Evolutionary conservation across 2,888 invertebrate genomes (phyloP).

Genomic region (Drosophila mimica): DNA sequence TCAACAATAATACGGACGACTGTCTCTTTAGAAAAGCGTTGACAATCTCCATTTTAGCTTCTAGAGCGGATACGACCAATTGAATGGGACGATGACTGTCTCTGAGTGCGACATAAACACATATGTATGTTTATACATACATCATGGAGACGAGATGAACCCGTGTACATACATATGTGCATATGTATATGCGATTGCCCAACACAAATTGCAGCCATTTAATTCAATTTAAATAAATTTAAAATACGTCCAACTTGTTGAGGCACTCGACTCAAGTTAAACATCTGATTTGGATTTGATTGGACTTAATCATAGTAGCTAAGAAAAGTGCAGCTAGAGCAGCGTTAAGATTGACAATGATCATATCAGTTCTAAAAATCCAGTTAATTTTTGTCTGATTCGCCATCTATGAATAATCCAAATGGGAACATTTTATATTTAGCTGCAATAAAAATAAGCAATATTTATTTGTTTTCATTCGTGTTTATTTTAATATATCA

Average conservation of each 20-base stretch:
- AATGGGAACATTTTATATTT: background rate
- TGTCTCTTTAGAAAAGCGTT: slow-evolving; percentile 39
- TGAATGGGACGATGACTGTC: slow-evolving; percentile 70
- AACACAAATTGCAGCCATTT: slow-evolving; percentile 78
- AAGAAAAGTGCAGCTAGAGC: slow-evolving; percentile 21
- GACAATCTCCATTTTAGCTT: slow-evolving; percentile 80
- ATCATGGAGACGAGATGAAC: slow-evolving; percentile 38
- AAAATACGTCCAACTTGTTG: slow-evolving; percentile 75
- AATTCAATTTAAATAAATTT: slow-evolving; percentile 81
- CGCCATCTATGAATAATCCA: background rate
- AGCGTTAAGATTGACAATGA: background rate
- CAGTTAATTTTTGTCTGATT: background rate
- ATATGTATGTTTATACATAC: slow-evolving; percentile 1
- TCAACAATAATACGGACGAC: slow-evolving; percentile 23
- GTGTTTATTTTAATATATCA: background rate
- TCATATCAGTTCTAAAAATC: background rate
- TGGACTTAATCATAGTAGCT: slow-evolving; percentile 53
- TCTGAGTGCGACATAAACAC: slow-evolving; percentile 38
- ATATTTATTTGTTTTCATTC: background rate
- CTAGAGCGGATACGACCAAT: slow-evolving; percentile 82
- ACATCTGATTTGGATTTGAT: slow-evolving; percentile 53
- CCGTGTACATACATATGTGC: slow-evolving; percentile 8
- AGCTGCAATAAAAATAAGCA: background rate
- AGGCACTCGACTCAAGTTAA: slow-evolving; percentile 47
- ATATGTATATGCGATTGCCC: slow-evolving; percentile 59